A percentile compares a stretch with the other conserved stretches of the same genome.
Conservation (phyloP, 2,113 vertebrate genomes). For the Bagarius yarrelli region DNA sequence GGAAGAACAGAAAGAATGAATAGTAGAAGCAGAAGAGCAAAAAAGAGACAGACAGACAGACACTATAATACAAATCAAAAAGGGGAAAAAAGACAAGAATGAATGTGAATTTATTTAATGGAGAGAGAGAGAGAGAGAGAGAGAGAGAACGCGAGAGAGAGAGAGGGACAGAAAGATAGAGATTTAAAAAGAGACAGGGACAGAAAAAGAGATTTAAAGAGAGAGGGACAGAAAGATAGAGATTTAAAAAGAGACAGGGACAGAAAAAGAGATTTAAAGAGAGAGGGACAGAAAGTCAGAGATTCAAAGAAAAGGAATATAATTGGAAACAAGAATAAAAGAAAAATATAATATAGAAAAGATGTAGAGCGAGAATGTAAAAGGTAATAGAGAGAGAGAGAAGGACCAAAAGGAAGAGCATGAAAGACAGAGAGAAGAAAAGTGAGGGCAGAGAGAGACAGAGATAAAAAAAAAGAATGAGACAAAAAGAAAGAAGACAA, state of each 20-base stretch:
- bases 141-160: not conserved
- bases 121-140: too few species aligned
- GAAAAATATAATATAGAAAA: too few species aligned
- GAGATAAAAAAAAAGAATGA: too few species aligned
- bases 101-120: too few species aligned
- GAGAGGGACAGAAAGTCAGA: not conserved
- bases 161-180: not conserved
- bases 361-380: not conserved
- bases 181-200: not conserved
- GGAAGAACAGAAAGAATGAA: too few species aligned
- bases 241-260: not conserved
- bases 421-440: not conserved
- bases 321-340: not conserved
- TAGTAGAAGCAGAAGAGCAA: not conserved
- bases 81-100: too few species aligned
- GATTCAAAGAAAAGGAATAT: not conserved
- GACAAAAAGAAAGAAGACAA: too few species aligned
- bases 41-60: not conserved
- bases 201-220: slow-evolving; percentile 43
- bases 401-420: not conserved
- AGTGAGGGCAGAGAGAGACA: accelerated
- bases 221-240: not conserved
- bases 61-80: too few species aligned
- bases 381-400: not conserved
- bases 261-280: not conserved